Evolutionary conservation across 23 tunicate genomes (phyloP).

Genomic region (Styela plicata): DNA sequence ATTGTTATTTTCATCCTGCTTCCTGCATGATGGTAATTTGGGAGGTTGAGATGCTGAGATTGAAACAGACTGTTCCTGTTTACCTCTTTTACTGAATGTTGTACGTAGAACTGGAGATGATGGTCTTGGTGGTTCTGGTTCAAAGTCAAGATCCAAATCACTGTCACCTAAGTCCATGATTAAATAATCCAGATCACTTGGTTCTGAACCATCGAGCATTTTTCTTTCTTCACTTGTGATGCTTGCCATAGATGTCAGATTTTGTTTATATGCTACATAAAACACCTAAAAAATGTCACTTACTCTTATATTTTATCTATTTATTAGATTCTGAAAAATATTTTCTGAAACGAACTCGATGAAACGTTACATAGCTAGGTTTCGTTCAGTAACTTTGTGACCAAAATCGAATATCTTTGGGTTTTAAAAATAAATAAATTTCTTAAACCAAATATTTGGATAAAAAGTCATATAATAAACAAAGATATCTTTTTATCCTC

Average conservation of each 20-base stretch:
- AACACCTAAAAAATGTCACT: no score
- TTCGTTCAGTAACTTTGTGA: no score
- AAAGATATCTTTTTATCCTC: no score
- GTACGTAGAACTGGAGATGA: background rate
- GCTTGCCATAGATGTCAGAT: background rate
- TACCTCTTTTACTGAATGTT: background rate
- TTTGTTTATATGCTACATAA: background rate
- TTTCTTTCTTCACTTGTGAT: slow-evolving; percentile 1
- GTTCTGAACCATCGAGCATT: background rate
- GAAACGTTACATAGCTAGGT: no score
- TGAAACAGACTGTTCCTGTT: background rate
- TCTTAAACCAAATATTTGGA: no score
- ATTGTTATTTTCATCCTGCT: background rate
- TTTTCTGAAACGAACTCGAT: no score
- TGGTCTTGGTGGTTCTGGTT: background rate
- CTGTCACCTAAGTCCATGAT: background rate
- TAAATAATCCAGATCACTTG: background rate
- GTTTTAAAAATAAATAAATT: no score
- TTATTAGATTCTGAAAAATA: no score
- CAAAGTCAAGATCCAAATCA: background rate
- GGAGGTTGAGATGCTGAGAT: background rate
- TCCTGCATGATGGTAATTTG: background rate
- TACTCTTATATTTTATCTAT: no score
- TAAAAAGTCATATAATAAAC: no score
- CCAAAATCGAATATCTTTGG: no score